Evolutionary conservation across 2,113 vertebrate genomes (phyloP).

Genomic region (Malaclemys terrapin): DNA sequence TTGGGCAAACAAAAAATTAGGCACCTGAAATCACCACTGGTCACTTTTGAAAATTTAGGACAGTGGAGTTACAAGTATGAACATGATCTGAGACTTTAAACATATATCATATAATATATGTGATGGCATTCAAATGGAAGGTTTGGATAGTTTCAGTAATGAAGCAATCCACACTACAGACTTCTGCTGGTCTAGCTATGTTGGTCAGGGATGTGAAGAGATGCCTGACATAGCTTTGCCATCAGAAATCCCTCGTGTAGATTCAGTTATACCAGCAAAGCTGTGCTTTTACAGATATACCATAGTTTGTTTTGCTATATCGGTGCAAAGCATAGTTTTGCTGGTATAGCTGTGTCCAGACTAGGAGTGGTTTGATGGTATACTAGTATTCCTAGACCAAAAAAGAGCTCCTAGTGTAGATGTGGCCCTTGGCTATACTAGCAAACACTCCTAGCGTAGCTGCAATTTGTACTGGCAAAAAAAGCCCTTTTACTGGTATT

Average conservation of each 20-base stretch:
- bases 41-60: accelerated
- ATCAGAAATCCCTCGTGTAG: neutral
- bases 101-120: neutral
- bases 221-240: neutral
- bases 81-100: accelerated
- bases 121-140: accelerated
- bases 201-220: neutral
- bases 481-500: neutral
- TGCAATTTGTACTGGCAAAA: neutral
- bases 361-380: neutral
- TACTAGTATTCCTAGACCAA: neutral
- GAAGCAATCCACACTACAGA: neutral
- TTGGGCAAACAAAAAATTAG: accelerated
- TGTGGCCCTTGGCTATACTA: neutral
- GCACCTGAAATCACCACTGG: neutral
- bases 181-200: neutral
- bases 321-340: neutral
- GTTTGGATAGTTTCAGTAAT: neutral
- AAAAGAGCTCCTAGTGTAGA: neutral
- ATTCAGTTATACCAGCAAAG: neutral
- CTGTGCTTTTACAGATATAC: neutral
- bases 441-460: neutral
- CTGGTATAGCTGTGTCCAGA: neutral
- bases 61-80: neutral
- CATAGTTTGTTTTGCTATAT: neutral